Evolutionary conservation across 1,140 invertebrate genomes (phyloP).

Genomic region (Lepeophtheirus salmonis): DNA sequence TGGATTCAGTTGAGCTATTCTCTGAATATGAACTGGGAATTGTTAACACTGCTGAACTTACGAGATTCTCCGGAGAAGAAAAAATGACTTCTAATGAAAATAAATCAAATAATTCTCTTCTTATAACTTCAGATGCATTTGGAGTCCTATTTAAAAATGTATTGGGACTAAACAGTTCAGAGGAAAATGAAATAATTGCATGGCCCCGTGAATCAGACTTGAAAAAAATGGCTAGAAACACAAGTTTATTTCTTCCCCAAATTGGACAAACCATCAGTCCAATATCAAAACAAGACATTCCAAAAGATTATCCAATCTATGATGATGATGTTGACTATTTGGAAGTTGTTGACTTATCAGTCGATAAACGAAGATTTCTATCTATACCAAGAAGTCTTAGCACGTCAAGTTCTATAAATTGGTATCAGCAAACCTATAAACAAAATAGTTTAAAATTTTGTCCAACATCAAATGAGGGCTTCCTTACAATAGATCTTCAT

Average conservation of each 20-base stretch:
- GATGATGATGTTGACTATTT: slow-evolving; percentile 29
- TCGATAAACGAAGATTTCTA: slow-evolving; percentile 37
- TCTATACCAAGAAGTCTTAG: slow-evolving; percentile 32
- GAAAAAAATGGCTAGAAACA: not conserved
- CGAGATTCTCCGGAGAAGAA: not conserved
- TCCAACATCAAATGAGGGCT: slow-evolving; percentile 27
- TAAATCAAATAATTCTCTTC: not conserved
- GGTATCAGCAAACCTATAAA: slow-evolving; percentile 14
- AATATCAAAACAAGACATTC: slow-evolving; percentile 27
- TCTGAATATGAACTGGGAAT: not conserved
- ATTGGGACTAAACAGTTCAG: not conserved
- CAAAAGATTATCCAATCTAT: slow-evolving; percentile 23
- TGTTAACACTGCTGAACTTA: not conserved
- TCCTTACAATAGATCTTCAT: slow-evolving; percentile 39
- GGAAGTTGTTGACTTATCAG: slow-evolving; percentile 36
- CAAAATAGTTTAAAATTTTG: not conserved
- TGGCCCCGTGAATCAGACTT: not conserved
- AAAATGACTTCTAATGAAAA: not conserved
- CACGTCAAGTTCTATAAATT: slow-evolving; percentile 24
- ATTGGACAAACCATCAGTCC: slow-evolving; percentile 27
- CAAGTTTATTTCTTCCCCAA: slow-evolving; percentile 27
- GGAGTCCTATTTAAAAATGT: not conserved
- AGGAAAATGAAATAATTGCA: not conserved
- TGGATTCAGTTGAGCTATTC: too few species aligned
- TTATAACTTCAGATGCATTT: not conserved